Evolutionary conservation across 1,140 invertebrate species (phyloP).

Genomic region (Macrobrachium nipponense): DNA sequence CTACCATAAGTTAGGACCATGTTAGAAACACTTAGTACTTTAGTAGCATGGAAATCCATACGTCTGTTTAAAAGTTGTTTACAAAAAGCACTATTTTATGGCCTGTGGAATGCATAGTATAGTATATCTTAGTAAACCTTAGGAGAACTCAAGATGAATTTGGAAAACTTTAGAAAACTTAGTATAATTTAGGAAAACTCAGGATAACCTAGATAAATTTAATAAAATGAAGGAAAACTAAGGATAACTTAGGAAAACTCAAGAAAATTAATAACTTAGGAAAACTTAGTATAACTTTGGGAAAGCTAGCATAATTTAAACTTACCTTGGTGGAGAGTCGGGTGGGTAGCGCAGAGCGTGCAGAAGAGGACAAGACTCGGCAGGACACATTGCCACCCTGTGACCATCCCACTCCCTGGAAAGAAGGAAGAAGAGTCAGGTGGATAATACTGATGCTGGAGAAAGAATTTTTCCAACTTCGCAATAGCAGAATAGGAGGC

Average conservation of each 20-base stretch:
- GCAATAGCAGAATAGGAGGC: background rate
- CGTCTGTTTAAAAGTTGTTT: too few relatives aligned
- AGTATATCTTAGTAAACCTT: too few relatives aligned
- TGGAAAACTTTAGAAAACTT: too few relatives aligned
- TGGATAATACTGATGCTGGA: background rate
- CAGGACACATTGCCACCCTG: slow-evolving; percentile 22
- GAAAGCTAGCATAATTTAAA: background rate
- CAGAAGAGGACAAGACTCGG: slow-evolving; percentile 19
- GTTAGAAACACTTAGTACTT: too few relatives aligned
- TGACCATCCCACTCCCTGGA: slow-evolving; percentile 37
- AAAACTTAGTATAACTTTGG: background rate
- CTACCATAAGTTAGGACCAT: too few relatives aligned
- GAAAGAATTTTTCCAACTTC: background rate
- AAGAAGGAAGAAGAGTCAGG: background rate
- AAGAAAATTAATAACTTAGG: background rate
- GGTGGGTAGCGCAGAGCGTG: slow-evolving; percentile 27
- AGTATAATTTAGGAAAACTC: too few relatives aligned
- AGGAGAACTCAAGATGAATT: too few relatives aligned
- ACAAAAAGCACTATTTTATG: too few relatives aligned
- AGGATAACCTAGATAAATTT: too few relatives aligned
- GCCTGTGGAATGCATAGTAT: too few relatives aligned
- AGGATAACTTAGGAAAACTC: background rate
- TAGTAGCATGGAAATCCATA: too few relatives aligned
- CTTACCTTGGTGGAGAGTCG: slow-evolving; percentile 11
- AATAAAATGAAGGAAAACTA: too few relatives aligned